Base-by-base conservation (phyloP, 2,888 invertebrate species). In the Sinohyriopsis cumingii region DNA sequence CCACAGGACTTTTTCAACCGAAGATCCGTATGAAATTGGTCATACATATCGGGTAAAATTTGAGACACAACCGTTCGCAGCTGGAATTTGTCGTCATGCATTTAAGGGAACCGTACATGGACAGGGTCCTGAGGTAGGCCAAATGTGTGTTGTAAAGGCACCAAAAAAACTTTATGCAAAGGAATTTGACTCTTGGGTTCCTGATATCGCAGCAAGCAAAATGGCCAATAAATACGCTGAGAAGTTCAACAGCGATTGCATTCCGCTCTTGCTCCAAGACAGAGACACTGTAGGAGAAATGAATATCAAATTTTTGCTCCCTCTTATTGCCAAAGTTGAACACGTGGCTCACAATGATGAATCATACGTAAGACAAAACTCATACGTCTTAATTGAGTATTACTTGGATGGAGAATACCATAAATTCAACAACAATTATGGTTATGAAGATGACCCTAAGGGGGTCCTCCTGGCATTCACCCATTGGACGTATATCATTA, bases 401-500 rank as follows among this genome's bases (percentile, higher is more conserved):
- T 77, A 66, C 62, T 67, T 79, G 7, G 62, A 72, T 20, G 79
- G 79, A 12, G 19, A 57, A 22, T 79, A 77, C 53, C 75, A 77
- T 33, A 79, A 77, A 28, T 75, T 75, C 56, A 79, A 77, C 61
- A 74, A 72, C 0, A 76, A 76, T 33, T 69, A 66, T 12, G 76
- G 76, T 19, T 73, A 68, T 45, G 77, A 77, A 25, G 77, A 77
- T 59, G 59, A 60, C 24, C 67, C 71, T 5, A 73, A 75, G 1
- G 69, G 71, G 9, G 70, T 77, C 1, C 55, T 75, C 22, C 74
- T 74, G 61, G 73, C 79, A 7, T 79, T 79, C 63, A 75, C 75
- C 55, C 79, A 79, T 56, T 79, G 75, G 75, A 79, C 79, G 9
- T 79, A 76, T 75, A 61, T 65, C 28, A 69, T 69, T 4, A 79